These are phyloP conservation scores for Polietes domitor DNA, from an alignment of 2,888 invertebrate genomes.

Conservation along the genomic window DNA sequence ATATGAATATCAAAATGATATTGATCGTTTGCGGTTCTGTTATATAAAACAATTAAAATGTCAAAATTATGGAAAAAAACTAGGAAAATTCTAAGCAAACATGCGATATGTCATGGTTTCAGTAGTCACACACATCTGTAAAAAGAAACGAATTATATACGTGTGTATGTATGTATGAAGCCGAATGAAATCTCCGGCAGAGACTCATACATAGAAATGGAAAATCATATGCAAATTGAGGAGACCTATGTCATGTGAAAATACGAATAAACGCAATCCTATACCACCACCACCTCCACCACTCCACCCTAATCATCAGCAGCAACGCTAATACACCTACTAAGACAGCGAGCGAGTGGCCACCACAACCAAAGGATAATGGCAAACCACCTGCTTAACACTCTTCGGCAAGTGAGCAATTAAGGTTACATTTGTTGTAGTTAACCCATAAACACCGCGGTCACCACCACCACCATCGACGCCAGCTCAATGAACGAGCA, in stretches of 20 bases:
- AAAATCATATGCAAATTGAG: conserved; percentile 62
- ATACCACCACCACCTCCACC: conserved; percentile 6
- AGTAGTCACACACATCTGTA: conserved; percentile 5
- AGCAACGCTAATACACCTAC: not conserved
- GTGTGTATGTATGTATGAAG: not conserved
- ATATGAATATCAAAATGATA: conserved; percentile 40
- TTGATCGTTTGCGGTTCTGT: conserved; percentile 48
- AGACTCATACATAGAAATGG: conserved; percentile 34
- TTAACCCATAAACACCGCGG: conserved; percentile 22
- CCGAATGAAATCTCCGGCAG: conserved; percentile 72
- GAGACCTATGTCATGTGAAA: conserved; percentile 7
- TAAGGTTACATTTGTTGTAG: conserved; percentile 56
- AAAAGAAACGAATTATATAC: conserved; percentile 16
- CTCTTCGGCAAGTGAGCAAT: conserved; percentile 58
- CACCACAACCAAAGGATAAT: conserved; percentile 20
- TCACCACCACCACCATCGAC: not conserved
- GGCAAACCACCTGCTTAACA: conserved; percentile 64
- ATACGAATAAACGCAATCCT: conserved; percentile 23
- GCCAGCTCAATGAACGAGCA: not conserved
- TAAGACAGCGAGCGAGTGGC: not conserved
- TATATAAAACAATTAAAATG: conserved; percentile 73
- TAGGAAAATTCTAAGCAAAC: conserved; percentile 68
- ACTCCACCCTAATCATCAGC: not conserved
- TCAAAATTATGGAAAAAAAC: conserved; percentile 70
- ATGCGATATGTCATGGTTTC: conserved; percentile 76